Percentiles rank a stretch among this genome's conserved stretches.
These are phyloP conservation scores for Leptodactylus fuscus DNA, from an alignment of 2,113 vertebrate species.

Conservation along the genomic window DNA sequence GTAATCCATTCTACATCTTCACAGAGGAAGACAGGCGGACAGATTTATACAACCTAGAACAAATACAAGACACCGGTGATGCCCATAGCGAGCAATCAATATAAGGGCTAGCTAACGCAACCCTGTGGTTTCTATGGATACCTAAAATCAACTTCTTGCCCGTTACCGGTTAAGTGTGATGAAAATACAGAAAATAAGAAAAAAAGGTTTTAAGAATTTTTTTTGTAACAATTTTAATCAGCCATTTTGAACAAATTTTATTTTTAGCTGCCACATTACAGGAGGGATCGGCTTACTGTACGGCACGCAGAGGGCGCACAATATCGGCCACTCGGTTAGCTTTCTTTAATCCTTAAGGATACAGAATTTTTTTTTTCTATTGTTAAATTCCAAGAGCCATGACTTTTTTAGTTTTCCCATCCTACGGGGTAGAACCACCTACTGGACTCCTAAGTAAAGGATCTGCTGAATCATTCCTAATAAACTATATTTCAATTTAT, in stretches of 20 bases:
- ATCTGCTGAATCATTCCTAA: no score
- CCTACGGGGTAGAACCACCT: no score
- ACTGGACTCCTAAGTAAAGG: no score
- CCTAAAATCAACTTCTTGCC: not conserved
- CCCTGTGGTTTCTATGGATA: not conserved
- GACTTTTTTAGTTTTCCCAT: no score
- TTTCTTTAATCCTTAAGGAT: no score
- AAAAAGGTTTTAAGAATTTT: not conserved
- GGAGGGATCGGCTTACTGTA: no score
- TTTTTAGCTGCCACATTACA: no score
- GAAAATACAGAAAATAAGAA: not conserved
- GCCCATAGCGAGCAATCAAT: not conserved
- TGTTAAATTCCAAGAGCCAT: no score
- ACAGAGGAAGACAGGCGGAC: not conserved
- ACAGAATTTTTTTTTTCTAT: no score
- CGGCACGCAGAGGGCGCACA: no score
- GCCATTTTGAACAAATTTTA: constrained; percentile 35
- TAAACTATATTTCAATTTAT: no score
- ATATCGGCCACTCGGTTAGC: no score
- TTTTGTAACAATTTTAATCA: not conserved
- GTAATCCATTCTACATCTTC: not conserved
- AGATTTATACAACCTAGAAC: not conserved
- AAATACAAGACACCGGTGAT: not conserved
- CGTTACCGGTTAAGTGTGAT: not conserved
- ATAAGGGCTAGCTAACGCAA: not conserved